Evolutionary conservation across 2,888 invertebrate genomes (phyloP), one percentile per base, ranked within the genome.

Genomic region (Rugalucina vietnamica): DNA sequence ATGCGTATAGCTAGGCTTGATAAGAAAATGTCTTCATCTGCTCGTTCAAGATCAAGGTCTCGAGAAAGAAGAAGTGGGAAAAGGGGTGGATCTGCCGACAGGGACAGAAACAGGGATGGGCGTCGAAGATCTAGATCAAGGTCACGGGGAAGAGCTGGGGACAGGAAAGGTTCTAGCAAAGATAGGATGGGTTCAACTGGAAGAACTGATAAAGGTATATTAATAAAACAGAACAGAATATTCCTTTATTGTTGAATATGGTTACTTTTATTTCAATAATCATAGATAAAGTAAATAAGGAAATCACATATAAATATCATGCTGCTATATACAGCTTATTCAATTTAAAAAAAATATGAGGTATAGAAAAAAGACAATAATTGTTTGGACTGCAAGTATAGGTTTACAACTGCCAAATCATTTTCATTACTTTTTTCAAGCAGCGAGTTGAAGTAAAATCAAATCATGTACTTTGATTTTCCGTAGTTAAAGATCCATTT

Each of bases 1-100:
- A 76, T 72, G 29, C 82, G 82, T 65, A 60, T 49, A 18, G 71
- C 74, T 27, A 5, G 75, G 1, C 10, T 24, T 24, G 32, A 29
- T 36, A 60, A 60, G 29, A 32, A n/a, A n/a, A n/a, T n/a, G n/a
- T n/a, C n/a, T n/a, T n/a, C n/a, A n/a, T n/a, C n/a, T n/a, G n/a
- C n/a, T n/a, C n/a, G n/a, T n/a, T n/a, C n/a, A 54, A 54, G 54
- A 54, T 21, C 54, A 54, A 71, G 71, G 18, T 36, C 18, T 5
- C 39, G 39, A 37, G 34, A 76, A 27, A 39, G 36, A 24, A 49
- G 70, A 24, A 29, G 32, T 32, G 29, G n/a, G 43, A 49, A 34
- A 21, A 34, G 75, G 60, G 24, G 57, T 36, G 21, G 60, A 27
- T 57, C 34, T 8, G n/a, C 29, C 12, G 60, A 60, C 4, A 60